phyloP scores from a whole-genome alignment of 2,113 vertebrate genomes.

The Leuciscus idus region DNA sequence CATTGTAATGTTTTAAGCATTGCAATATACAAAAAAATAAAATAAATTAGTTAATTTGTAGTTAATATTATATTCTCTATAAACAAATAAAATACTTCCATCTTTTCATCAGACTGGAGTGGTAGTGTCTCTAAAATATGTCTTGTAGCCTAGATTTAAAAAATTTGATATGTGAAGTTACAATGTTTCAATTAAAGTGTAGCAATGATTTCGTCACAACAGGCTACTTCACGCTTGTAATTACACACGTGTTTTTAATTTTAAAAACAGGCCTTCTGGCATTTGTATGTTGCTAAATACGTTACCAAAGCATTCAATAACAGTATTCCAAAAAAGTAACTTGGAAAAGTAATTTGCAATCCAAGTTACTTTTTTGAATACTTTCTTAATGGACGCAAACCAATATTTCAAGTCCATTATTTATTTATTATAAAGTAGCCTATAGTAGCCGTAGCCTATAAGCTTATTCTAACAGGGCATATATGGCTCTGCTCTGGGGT shows the following conservation, averaged over 20 bases:
- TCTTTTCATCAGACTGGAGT: not conserved
- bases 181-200: not conserved
- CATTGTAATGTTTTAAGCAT: not conserved
- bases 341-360: too few species aligned
- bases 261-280: too few species aligned
- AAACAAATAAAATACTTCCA: not conserved
- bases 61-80: not conserved
- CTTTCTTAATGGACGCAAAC: not conserved
- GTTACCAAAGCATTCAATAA: too few species aligned
- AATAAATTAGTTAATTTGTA: not conserved
- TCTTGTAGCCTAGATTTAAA: not conserved
- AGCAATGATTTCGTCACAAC: not conserved
- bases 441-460: not conserved
- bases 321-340: not conserved
- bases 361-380: too few species aligned
- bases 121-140: too few species aligned
- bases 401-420: not conserved
- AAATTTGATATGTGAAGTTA: not conserved
- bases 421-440: not conserved
- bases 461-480: not conserved
- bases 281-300: too few species aligned
- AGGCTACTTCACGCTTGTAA: not conserved
- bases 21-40: not conserved
- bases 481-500: not conserved
- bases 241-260: not conserved